Evolutionary conservation across 2,113 vertebrate species (phyloP).

Genomic region (Monopterus albus): DNA sequence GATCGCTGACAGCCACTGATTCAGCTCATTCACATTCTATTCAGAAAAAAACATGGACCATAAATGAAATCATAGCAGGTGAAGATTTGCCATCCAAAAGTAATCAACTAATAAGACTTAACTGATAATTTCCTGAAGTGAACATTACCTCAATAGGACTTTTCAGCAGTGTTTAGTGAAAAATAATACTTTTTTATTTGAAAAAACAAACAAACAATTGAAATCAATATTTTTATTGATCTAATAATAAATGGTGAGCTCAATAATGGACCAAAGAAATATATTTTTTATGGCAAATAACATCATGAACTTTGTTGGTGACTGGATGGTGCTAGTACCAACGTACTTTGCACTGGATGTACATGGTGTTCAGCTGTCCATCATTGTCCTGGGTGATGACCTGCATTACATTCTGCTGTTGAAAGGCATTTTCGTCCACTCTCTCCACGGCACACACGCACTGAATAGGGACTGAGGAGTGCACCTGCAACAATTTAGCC

Average conservation of each 20-base stretch:
- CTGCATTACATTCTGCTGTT: conserved; percentile 92
- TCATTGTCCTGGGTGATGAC: conserved; percentile 85
- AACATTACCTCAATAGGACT: no score
- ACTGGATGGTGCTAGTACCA: conserved; percentile 17
- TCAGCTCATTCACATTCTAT: conserved; percentile 91
- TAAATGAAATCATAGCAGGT: neutral
- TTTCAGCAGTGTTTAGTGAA: no score
- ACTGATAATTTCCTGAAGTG: no score
- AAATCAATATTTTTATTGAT: neutral
- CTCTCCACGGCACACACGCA: conserved; percentile 88
- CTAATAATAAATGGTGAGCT: neutral
- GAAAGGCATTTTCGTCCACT: conserved; percentile 92
- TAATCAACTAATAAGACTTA: no score
- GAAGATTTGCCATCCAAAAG: no score
- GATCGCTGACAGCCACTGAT: conserved; percentile 92
- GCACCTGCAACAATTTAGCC: conserved; percentile 76
- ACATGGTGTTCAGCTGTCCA: conserved; percentile 83
- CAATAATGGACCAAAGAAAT: neutral
- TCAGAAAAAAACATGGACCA: neutral
- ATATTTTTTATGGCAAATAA: neutral
- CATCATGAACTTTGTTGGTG: conserved; percentile 10
- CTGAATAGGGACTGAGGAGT: conserved; percentile 82
- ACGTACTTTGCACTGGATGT: conserved; percentile 93
- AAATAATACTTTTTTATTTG: neutral
- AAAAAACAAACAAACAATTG: neutral